Evolutionary conservation across 2,888 invertebrate genomes (phyloP).

Genomic region (Drosophila infuscata): DNA sequence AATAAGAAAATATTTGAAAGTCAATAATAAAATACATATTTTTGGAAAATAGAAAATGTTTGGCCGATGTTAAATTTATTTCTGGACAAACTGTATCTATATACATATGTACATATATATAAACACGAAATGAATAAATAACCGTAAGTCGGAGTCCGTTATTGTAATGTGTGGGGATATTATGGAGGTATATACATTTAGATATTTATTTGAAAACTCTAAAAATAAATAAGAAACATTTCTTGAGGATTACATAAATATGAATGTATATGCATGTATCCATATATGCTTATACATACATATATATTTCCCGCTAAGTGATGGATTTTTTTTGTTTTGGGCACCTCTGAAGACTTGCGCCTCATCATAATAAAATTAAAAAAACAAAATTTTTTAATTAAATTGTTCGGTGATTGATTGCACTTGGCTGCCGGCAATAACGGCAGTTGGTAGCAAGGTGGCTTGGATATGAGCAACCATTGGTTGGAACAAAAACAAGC

Average conservation of each 20-base stretch:
- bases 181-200: neutral
- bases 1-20: too few species aligned
- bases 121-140: neutral
- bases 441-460: neutral
- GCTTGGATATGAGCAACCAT: neutral
- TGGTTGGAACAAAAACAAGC: constrained; percentile 22
- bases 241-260: neutral
- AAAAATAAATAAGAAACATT: neutral
- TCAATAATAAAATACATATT: too few species aligned
- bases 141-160: neutral
- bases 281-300: neutral
- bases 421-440: constrained; percentile 49
- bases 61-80: too few species aligned
- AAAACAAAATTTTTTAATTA: constrained; percentile 62
- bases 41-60: too few species aligned
- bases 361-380: constrained; percentile 53
- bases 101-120: neutral
- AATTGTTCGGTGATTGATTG: constrained; percentile 75
- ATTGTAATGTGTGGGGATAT: neutral
- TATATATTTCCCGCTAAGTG: neutral
- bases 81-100: neutral
- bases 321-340: neutral
- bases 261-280: neutral
- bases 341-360: constrained; percentile 17
- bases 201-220: neutral